Percentiles rank a stretch among this genome's conserved stretches.
phyloP scores from a whole-genome alignment of 1,140 invertebrate genomes.

The Microplitis demolitor region DNA sequence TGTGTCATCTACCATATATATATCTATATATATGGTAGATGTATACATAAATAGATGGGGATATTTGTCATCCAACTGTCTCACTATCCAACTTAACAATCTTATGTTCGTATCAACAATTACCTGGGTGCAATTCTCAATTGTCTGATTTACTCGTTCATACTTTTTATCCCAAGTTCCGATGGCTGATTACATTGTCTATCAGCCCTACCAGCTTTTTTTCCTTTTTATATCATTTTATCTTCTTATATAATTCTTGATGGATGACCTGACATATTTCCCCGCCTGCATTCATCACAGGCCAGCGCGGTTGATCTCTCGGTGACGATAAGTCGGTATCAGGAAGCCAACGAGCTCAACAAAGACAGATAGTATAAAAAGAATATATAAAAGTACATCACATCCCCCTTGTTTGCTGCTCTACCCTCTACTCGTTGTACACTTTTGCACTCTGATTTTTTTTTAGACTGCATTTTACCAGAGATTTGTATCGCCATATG shows the following conservation, averaged over 20 bases:
- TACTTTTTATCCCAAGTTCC: not conserved
- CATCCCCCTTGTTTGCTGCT: not conserved
- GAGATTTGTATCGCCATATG: slow-evolving; percentile 29
- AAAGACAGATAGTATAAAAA: not conserved
- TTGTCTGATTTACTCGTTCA: not conserved
- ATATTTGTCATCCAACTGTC: no score
- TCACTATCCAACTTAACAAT: no score
- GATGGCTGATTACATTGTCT: not conserved
- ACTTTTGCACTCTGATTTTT: slow-evolving; percentile 4
- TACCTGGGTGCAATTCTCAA: not conserved
- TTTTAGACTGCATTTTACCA: not conserved
- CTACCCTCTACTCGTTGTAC: not conserved
- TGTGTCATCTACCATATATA: not conserved
- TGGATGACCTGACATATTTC: slow-evolving; percentile 11
- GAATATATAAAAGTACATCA: not conserved
- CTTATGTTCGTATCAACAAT: no score
- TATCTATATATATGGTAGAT: no score
- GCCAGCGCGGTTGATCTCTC: slow-evolving; percentile 13
- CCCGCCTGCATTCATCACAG: not conserved
- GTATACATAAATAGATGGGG: not conserved
- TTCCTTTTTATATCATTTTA: not conserved
- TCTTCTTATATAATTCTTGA: slow-evolving; percentile 21
- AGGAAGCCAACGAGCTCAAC: not conserved
- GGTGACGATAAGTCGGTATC: not conserved
- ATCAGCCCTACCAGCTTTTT: not conserved